Evolutionary conservation across 2,888 invertebrate species (phyloP).

Genomic region (Tetragnatha montana): DNA sequence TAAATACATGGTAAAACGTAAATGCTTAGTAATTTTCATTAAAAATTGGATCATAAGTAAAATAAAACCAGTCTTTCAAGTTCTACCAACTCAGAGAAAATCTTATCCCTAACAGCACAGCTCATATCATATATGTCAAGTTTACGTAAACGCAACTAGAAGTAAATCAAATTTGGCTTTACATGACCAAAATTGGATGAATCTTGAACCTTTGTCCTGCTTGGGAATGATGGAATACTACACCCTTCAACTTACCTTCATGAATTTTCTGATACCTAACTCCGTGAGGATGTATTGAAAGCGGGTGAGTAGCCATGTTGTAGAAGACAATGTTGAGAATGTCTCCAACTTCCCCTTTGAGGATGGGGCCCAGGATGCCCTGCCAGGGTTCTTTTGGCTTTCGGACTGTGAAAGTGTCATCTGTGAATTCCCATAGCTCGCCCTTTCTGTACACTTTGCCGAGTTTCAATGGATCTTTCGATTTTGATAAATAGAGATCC

Average conservation of each 20-base stretch:
- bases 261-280: constrained; percentile 70
- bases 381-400: constrained; percentile 67
- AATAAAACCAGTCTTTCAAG: too few species aligned
- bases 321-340: constrained; percentile 69
- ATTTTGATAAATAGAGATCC: constrained; percentile 56
- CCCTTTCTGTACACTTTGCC: constrained; percentile 72
- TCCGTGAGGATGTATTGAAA: constrained; percentile 71
- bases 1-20: too few species aligned
- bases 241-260: constrained; percentile 64
- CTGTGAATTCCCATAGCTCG: constrained; percentile 70
- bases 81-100: too few species aligned
- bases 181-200: too few species aligned
- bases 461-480: constrained; percentile 62
- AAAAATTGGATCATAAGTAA: too few species aligned
- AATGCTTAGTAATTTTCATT: too few species aligned
- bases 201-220: too few species aligned
- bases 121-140: too few species aligned
- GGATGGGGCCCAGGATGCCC: constrained; percentile 74
- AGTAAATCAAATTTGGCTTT: too few species aligned
- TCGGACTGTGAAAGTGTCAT: constrained; percentile 68
- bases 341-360: constrained; percentile 74
- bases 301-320: constrained; percentile 71
- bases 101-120: too few species aligned
- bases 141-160: too few species aligned
- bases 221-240: too few species aligned